These are phyloP conservation scores for Struthidea cinerea DNA, from an alignment of 2,113 vertebrate species.

Conservation along the genomic window DNA sequence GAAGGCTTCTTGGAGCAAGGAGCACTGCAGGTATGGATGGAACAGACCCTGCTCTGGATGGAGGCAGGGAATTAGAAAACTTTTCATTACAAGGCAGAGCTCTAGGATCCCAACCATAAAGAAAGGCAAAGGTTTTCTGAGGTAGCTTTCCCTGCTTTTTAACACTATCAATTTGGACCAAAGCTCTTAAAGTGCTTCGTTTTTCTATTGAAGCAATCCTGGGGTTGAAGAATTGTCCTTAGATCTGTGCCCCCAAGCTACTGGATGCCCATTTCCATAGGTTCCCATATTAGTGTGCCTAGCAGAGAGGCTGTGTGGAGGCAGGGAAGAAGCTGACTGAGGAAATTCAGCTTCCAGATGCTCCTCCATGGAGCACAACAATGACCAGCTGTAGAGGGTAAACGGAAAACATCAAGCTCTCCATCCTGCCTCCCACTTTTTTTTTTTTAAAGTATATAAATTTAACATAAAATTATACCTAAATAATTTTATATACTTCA, in stretches of 20 bases:
- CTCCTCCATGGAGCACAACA: not conserved
- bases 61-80: not conserved
- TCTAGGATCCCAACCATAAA: not conserved
- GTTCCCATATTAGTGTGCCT: not conserved
- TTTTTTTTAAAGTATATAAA: not conserved
- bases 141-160: not conserved
- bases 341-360: not conserved
- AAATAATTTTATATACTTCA: not conserved
- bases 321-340: not conserved
- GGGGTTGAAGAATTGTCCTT: not conserved
- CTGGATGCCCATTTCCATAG: rapidly evolving
- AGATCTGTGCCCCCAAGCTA: not conserved
- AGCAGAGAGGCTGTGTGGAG: not conserved
- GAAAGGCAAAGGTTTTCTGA: not conserved
- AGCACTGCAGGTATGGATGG: not conserved
- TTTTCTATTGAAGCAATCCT: not conserved
- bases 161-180: not conserved
- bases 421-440: not conserved
- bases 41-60: not conserved
- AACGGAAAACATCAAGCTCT: not conserved
- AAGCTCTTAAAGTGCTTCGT: not conserved
- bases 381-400: not conserved
- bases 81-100: not conserved
- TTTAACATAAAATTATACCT: not conserved
- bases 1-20: not conserved